Evolutionary conservation across 2,888 invertebrate genomes (phyloP).

Genomic region (Ecdyonurus torrentis): DNA sequence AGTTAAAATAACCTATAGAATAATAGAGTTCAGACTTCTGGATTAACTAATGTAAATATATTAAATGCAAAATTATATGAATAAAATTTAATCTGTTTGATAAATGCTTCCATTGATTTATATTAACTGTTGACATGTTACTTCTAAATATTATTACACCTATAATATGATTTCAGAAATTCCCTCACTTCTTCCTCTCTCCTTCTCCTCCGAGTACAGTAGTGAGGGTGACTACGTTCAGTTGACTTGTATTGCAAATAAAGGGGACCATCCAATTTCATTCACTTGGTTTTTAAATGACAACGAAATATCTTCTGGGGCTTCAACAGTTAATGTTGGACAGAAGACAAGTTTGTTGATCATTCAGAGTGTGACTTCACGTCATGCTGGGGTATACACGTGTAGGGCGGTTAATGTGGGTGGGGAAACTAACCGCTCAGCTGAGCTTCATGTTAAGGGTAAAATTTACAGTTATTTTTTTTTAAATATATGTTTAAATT

Average conservation of each 20-base stretch:
- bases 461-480: no score
- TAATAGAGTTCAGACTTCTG: not conserved
- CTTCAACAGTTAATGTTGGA: slow-evolving; percentile 32
- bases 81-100: not conserved
- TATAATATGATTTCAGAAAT: slow-evolving; percentile 15
- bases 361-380: slow-evolving; percentile 50
- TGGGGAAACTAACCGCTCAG: slow-evolving; percentile 44
- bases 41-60: not conserved
- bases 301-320: slow-evolving; percentile 20
- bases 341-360: slow-evolving; percentile 44
- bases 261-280: slow-evolving; percentile 27
- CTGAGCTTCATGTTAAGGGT: slow-evolving; percentile 56
- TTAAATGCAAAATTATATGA: not conserved
- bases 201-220: slow-evolving; percentile 18
- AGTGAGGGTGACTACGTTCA: slow-evolving; percentile 21
- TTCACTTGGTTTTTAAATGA: slow-evolving; percentile 30
- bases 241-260: slow-evolving; percentile 19
- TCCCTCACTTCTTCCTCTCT: slow-evolving; percentile 17
- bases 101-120: not conserved
- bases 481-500: no score
- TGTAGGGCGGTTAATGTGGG: slow-evolving; percentile 52
- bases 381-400: slow-evolving; percentile 57
- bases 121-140: no score
- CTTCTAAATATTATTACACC: no score
- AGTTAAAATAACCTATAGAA: no score